Conservation (phyloP, 2,888 invertebrate genomes). For the Andrena dorsata region DNA sequence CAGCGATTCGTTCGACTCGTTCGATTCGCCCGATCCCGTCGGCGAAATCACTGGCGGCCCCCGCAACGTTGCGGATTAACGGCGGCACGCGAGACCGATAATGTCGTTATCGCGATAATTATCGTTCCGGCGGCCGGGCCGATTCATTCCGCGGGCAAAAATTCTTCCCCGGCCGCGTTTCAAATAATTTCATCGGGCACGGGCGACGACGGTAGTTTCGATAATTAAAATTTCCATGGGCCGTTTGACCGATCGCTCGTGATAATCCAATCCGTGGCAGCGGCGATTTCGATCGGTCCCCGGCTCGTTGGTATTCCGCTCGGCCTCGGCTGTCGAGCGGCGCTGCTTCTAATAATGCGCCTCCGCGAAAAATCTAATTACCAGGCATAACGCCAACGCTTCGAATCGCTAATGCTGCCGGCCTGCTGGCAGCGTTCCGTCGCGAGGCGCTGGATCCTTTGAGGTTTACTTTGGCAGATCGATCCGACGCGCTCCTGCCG, state of each 20-base stretch:
- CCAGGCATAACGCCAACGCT: conserved; percentile 17
- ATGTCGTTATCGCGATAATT: conserved; percentile 47
- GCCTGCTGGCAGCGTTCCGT: background rate
- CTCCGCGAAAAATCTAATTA: conserved; percentile 22
- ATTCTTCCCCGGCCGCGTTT: conserved; percentile 7
- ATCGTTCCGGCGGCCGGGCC: background rate
- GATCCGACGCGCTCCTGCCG: background rate
- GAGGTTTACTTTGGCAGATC: conserved; percentile 2
- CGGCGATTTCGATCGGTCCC: conserved; percentile 38
- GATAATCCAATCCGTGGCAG: conserved; percentile 49
- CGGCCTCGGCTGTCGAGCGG: conserved; percentile 8
- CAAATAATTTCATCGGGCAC: conserved; percentile 18
- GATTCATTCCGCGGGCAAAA: conserved; percentile 24
- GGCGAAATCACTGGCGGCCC: conserved; percentile 7
- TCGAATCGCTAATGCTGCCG: conserved; percentile 3
- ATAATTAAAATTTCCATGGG: conserved; percentile 58
- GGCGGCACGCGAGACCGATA: conserved; percentile 16
- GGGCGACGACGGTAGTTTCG: conserved; percentile 34
- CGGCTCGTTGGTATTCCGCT: conserved; percentile 34
- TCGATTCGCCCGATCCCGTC: conserved; percentile 6
- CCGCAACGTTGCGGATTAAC: conserved; percentile 22
- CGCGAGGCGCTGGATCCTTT: background rate
- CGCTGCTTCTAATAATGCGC: conserved; percentile 19
- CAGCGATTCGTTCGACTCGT: conserved; percentile 3
- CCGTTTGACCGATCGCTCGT: conserved; percentile 55